Evolutionary conservation across 2,113 vertebrate genomes (phyloP).

Genomic region (Coracopsis vasa): DNA sequence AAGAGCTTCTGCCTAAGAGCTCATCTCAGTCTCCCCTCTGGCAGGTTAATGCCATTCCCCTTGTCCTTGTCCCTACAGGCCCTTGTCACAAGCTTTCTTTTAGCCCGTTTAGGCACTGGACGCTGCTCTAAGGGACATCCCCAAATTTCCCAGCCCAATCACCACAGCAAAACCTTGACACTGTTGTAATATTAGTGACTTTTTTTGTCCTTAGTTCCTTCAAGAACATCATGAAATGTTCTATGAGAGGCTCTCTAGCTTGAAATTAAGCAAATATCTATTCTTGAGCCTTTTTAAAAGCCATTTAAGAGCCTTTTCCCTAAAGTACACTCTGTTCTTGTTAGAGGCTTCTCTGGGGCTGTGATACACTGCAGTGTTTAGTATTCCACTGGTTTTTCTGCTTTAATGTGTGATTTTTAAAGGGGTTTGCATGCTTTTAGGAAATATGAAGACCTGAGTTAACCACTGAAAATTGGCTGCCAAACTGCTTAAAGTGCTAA

Average conservation of each 20-base stretch:
- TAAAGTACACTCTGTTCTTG: background rate
- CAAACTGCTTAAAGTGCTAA: slow-evolving; percentile 30
- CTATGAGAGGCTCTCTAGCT: background rate
- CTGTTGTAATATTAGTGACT: background rate
- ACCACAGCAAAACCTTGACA: background rate
- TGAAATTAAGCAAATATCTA: slow-evolving; percentile 7
- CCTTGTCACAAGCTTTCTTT: background rate
- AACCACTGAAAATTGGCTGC: slow-evolving; percentile 25
- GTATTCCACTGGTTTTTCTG: background rate
- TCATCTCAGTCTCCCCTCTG: background rate
- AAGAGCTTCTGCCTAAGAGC: background rate
- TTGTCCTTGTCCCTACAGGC: background rate
- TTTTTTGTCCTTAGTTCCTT: background rate
- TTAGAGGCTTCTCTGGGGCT: background rate
- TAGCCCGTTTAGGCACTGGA: background rate
- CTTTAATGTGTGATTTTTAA: background rate
- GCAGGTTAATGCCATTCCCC: background rate
- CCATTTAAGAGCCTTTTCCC: background rate
- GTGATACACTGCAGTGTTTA: background rate
- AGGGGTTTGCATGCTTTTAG: background rate
- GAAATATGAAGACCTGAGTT: background rate
- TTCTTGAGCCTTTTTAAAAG: background rate
- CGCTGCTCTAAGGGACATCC: background rate
- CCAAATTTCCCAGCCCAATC: background rate
- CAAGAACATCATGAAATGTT: background rate